Base-by-base conservation (phyloP, 2,888 invertebrate genomes). In the Fragum whitleyi region DNA sequence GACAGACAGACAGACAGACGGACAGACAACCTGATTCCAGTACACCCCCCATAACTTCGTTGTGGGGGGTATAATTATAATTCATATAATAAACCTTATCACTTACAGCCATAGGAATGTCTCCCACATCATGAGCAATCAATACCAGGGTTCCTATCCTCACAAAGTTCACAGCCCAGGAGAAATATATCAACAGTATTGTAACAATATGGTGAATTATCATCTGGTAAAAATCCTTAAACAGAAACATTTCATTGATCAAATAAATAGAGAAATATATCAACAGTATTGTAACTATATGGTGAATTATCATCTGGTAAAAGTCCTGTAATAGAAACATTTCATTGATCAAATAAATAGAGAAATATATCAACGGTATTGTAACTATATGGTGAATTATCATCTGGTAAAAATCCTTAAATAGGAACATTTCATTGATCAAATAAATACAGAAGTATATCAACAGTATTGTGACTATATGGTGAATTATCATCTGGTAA, bases 221-320 rank as follows among this genome's bases (percentile, higher is more conserved):
- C 98, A 99, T 99, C 95, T 99, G 98, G 97, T 97, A 98, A 94
- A 99, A 99, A 87, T 95, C 95, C 94, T 94, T 87, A 21, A 89
- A 90, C n/a, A n/a, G n/a, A n/a, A n/a, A n/a, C n/a, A n/a, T n/a
- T n/a, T n/a, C n/a, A n/a, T n/a, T 65, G 29, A 14, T 9, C n/a
- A 39, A n/a, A 42, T 42, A 21, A 16, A 67, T n/a, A 2, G 98
- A 98, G 93, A 98, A 96, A 75, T 96, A 96, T 95, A 99, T 96
- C 83, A 99, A 95, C 57, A 96, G 94, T 86, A 99, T 96, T 55
- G 99, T 98, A 26, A 98, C 97, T 92, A 98, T 96, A 94, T 99
- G 99, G 95, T 99, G 99, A 73, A 98, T 95, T 94, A 99, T 98
- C 98, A 99, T 99, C 95, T 99, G 98, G 97, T 97, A 98, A 94